Base-by-base conservation (phyloP, 2,888 invertebrate genomes). In the Drosophila mulleri region DNA sequence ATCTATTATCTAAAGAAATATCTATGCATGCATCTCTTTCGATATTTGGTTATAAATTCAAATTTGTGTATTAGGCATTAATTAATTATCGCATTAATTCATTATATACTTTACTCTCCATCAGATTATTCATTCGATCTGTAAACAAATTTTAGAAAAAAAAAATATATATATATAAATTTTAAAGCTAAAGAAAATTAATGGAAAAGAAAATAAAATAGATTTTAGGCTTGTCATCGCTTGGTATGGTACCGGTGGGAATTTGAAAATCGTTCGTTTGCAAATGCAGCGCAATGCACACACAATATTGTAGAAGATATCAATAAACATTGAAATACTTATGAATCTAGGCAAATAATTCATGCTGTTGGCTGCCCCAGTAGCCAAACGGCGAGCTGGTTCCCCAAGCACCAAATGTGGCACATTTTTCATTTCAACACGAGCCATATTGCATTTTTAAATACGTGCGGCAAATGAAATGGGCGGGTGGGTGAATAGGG, bases 371-470 rank as follows among this genome's bases (percentile, higher is more conserved):
- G 26, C 47, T 73, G 56, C 52, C 47, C 42, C 67, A 64, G 42
- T 60, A 65, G 56, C 62, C 63, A 73, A n/a, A n/a, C 62, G 62
- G 77, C 74, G 53, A 37, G 26, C 39, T 52, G 41, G 44, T 45
- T 84, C 81, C 71, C 80, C 41, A 54, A 60, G 39, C 56, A 56
- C 66, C 65, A 75, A 80, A 78, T 82, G 81, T 72, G 66, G 77
- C 72, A 82, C 76, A 88, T 86, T 85, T 82, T 76, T 83, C 88
- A 83, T 86, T 82, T 86, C 75, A 81, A 78, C 80, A 79, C 79
- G 72, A 82, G 56, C 72, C 62, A 88, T 80, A 86, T 85, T 88
- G 82, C 86, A 88, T 88, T 86, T 86, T 88, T 82, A 83, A 85
- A 88, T 85, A 70, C 70, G 75, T 64, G 42, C 18, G 45, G 53